phyloP scores from a whole-genome alignment of 2,797 vertebrate genomes.

The Cetoscarus ocellatus region DNA sequence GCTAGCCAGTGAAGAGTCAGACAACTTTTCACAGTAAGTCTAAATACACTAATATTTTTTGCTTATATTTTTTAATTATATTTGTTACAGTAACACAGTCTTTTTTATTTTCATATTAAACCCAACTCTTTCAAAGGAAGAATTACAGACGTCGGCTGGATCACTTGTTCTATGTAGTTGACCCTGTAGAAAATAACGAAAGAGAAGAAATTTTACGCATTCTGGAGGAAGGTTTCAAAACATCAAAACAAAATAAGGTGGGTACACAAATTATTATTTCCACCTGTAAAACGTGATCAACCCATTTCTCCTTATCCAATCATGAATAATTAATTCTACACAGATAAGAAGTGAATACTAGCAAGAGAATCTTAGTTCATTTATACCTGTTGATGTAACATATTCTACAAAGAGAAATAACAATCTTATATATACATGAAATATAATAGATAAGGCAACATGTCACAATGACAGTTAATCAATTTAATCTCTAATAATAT shows the following conservation, averaged over 20 bases:
- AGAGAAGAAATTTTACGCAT: constrained; percentile 84
- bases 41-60: not conserved
- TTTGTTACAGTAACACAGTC: not conserved
- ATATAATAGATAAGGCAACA: no score
- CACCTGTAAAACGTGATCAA: not conserved
- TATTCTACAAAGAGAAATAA: no score
- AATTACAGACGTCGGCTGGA: constrained; percentile 85
- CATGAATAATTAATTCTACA: not conserved
- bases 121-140: constrained; percentile 61
- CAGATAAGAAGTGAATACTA: not conserved
- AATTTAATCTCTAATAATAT: no score
- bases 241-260: constrained; percentile 77
- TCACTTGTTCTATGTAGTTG: constrained; percentile 87
- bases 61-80: no score
- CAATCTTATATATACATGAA: no score
- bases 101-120: not conserved
- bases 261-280: not conserved
- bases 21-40: constrained; percentile 74
- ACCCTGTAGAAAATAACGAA: constrained; percentile 78
- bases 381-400: no score
- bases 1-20: constrained; percentile 74
- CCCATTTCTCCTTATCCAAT: not conserved
- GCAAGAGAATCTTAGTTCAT: no score
- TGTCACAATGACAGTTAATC: not conserved
- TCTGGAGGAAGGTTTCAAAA: constrained; percentile 87